These are phyloP conservation scores for Xylocampa areola DNA, from an alignment of 2,888 invertebrate species.

Conservation along the genomic window DNA sequence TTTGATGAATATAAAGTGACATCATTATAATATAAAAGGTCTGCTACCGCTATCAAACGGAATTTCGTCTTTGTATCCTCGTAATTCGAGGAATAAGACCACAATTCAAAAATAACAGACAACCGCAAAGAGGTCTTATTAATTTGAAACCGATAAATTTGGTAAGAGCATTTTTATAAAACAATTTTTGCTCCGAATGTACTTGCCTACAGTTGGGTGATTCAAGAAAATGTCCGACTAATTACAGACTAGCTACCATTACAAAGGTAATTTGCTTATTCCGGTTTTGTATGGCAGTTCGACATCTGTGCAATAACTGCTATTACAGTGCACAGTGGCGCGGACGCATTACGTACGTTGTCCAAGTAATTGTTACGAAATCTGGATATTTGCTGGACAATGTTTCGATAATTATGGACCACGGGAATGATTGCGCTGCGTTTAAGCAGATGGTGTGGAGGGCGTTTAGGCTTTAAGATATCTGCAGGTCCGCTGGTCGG, in stretches of 20 bases:
- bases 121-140: background rate
- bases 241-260: conserved; percentile 70
- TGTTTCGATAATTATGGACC: conserved; percentile 44
- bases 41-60: background rate
- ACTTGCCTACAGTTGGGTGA: conserved; percentile 71
- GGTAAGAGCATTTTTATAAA: background rate
- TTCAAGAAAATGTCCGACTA: conserved; percentile 74
- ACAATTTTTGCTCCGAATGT: conserved; percentile 38
- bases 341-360: conserved; percentile 40
- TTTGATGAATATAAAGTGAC: too few species aligned
- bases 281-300: conserved; percentile 72
- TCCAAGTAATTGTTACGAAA: conserved; percentile 56
- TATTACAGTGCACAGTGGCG: conserved; percentile 60
- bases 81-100: background rate
- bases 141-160: conserved; percentile 7
- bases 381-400: conserved; percentile 44
- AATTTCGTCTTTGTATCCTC: background rate
- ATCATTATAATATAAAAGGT: background rate
- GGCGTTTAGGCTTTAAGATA: conserved; percentile 28
- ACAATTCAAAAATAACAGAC: background rate
- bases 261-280: conserved; percentile 77
- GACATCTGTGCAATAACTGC: conserved; percentile 77
- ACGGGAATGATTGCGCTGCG: conserved; percentile 24
- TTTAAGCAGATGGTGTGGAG: conserved; percentile 39
- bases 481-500: conserved; percentile 18